A percentile compares a stretch with the other conserved stretches of the same genome.
phyloP scores from a whole-genome alignment of 1,140 invertebrate species.

The Rhagoletis zephyria region DNA sequence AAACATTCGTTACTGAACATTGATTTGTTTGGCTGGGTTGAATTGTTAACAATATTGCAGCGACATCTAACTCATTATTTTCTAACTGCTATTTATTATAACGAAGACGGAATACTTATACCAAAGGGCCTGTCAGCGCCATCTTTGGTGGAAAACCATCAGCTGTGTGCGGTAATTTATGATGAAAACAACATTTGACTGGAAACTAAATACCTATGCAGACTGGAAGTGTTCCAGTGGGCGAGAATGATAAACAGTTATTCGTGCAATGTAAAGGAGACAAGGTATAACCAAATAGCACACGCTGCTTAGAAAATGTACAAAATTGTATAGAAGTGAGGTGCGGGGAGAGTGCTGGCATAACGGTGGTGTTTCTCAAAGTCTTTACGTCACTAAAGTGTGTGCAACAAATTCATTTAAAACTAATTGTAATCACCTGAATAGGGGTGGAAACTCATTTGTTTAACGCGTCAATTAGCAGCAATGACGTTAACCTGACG shows the following conservation, averaged over 20 bases:
- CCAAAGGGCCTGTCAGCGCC: not conserved
- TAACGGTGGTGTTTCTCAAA: not conserved
- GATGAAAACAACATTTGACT: conserved; percentile 16
- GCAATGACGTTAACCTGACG: not conserved
- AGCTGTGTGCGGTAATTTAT: not conserved
- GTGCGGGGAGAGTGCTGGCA: not conserved
- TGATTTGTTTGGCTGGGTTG: too few relatives aligned
- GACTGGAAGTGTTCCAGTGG: not conserved
- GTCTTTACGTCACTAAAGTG: not conserved
- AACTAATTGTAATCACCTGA: not conserved
- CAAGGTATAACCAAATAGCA: conserved; percentile 5
- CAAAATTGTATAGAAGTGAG: not conserved
- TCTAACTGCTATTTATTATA: not conserved
- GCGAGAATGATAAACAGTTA: conserved; percentile 29
- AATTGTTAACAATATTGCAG: too few relatives aligned
- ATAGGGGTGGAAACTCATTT: not conserved
- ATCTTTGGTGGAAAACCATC: not conserved
- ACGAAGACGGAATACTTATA: not conserved
- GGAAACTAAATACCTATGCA: not conserved
- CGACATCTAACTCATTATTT: not conserved
- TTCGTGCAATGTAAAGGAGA: not conserved
- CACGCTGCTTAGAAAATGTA: not conserved
- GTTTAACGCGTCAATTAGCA: not conserved
- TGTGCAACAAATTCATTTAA: not conserved
- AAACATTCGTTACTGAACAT: too few relatives aligned